A percentile compares a stretch with the other conserved stretches of the same genome.
Conservation (phyloP, 2,888 invertebrate species). For the Stenolophus ochropezus region DNA sequence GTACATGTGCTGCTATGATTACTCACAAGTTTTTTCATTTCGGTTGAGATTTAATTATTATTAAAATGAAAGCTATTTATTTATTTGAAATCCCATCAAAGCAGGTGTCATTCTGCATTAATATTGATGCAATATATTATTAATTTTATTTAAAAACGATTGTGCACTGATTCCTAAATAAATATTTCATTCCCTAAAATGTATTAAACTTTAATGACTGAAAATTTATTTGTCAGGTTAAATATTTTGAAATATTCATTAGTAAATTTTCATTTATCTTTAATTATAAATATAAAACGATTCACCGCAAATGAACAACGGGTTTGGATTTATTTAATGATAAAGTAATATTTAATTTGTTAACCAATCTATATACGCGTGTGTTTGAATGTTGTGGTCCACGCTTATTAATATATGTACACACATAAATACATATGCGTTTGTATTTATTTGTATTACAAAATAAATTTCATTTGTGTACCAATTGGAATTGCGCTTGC, state of each 20-base stretch:
- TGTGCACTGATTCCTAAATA: slow-evolving; percentile 16
- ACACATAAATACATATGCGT: slow-evolving; percentile 1
- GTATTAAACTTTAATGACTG: background rate
- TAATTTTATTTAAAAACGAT: background rate
- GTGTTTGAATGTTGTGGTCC: background rate
- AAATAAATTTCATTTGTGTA: slow-evolving; percentile 17
- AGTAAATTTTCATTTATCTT: background rate
- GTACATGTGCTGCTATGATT: background rate
- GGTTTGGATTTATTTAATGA: slow-evolving; percentile 17
- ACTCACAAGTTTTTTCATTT: background rate
- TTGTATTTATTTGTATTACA: slow-evolving; percentile 10
- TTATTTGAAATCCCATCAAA: background rate
- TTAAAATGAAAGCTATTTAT: slow-evolving; percentile 1
- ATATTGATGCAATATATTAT: background rate
- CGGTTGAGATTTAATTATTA: background rate
- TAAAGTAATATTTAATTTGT: slow-evolving; percentile 11
- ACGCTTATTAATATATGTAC: background rate
- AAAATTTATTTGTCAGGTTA: background rate
- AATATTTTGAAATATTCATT: slow-evolving; percentile 3
- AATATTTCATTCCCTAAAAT: background rate
- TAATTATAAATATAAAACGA: background rate
- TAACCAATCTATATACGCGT: background rate
- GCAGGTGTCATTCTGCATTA: background rate
- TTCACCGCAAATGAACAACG: background rate
- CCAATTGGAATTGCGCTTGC: background rate